Base-by-base conservation (phyloP, 2,113 vertebrate genomes). In the human region DNA sequence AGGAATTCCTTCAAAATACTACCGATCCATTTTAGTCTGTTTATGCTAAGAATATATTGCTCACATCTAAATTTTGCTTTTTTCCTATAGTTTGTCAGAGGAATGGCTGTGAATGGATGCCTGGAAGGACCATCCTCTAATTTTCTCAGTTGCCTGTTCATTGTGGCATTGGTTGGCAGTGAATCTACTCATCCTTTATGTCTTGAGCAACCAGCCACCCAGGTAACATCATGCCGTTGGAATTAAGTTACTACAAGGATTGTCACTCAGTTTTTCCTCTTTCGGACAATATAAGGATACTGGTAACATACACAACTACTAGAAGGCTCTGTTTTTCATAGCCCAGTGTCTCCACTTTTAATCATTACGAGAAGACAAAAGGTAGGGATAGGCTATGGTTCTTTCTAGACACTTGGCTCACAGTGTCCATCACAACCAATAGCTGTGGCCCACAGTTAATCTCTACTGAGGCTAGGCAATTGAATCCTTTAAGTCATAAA, bases 91-190 rank as follows among this genome's bases (percentile, higher is more conserved):
- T 93, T 91, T 88, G 18, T 93, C 81, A 96, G 66, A 89, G 52
- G n/a, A 98, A 82, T 90, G 59, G 57, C 84, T 84, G 61, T 94
- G 78, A 55, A 48, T 78, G 91, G 90, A 52, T 89, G 57, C 59
- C 81, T 48, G 40, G 38, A 78, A 81, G 82, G 35, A 90, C 66
- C 52, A 73, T 38, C 59, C 55, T 82, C 64, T 59, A 16, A n/a
- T 75, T 86, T 88, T 83, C 64, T 78, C 66, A 78, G 5, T 75
- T 66, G 55, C 57, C 81, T 94, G 18, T 92, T 94, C 76, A 61
- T 84, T 93, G 45, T 93, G 70, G n/a, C n/a, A 2, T 66, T 91
- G 85, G 52, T 78, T 93, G 72, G 35, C 80, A 96, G 83, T 92
- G 89, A 96, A n/a, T 80, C 82, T 45, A 12, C 73, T 93, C 80